phyloP scores from a whole-genome alignment of 2,797 vertebrate genomes.

The Threskiornis aethiopicus region DNA sequence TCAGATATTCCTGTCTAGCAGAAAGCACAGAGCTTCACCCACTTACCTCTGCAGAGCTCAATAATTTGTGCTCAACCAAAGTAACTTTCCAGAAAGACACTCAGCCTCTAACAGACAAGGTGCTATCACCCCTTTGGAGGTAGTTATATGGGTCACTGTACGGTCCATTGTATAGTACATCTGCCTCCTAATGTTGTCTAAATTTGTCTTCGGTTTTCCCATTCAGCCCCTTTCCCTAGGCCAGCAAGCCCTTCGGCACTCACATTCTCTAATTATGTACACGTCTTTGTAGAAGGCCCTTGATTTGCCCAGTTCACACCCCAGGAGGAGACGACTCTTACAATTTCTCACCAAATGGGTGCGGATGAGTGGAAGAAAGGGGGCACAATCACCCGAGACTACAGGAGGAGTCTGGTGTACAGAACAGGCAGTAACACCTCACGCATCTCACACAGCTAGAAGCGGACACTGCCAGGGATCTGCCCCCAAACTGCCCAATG shows the following conservation, averaged over 20 bases:
- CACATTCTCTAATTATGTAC: accelerated
- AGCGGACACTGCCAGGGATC: not conserved
- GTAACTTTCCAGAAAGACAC: not conserved
- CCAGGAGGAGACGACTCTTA: not conserved
- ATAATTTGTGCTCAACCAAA: not conserved
- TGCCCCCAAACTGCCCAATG: not conserved
- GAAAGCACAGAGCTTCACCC: not conserved
- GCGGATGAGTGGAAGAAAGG: not conserved
- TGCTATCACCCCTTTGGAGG: not conserved
- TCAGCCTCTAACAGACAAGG: not conserved
- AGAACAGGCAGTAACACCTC: not conserved
- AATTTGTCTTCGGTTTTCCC: not conserved
- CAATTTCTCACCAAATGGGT: not conserved
- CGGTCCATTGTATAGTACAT: not conserved
- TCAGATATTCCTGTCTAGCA: not conserved
- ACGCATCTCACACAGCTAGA: not conserved
- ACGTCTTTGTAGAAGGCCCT: not conserved
- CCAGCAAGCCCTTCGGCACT: not conserved
- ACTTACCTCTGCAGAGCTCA: not conserved
- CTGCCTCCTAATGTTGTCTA: not conserved
- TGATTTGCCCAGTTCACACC: not conserved
- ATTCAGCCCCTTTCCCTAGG: not conserved
- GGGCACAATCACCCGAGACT: not conserved
- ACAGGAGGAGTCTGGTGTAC: not conserved
- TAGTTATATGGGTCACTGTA: accelerated